phyloP scores from a whole-genome alignment of 1,140 invertebrate genomes.

The Papilio dardanus region DNA sequence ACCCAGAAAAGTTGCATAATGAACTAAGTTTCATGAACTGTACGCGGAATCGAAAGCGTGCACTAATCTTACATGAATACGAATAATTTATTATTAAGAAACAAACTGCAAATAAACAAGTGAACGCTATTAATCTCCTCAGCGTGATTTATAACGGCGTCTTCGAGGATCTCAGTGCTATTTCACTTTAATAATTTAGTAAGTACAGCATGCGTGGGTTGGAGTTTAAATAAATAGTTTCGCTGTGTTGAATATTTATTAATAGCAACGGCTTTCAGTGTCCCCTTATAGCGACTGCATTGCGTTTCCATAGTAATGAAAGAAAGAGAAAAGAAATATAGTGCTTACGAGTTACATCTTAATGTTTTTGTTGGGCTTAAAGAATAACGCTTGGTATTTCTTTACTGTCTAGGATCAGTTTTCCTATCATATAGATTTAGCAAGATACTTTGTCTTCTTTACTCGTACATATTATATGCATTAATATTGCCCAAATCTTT shows the following conservation, averaged over 20 bases:
- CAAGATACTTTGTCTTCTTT: too few relatives aligned
- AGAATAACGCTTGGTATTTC: too few relatives aligned
- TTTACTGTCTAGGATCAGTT: too few relatives aligned
- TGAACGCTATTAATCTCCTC: constrained; percentile 1
- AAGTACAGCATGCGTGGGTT: constrained; percentile 11
- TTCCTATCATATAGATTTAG: too few relatives aligned
- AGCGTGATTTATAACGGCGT: constrained; percentile 20
- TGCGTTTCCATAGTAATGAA: neutral
- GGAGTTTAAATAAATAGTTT: constrained; percentile 11
- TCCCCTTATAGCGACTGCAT: neutral
- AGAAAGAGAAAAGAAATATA: too few relatives aligned
- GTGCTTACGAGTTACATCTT: too few relatives aligned
- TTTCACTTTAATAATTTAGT: constrained; percentile 22
- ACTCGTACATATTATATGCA: too few relatives aligned
- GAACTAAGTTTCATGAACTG: neutral
- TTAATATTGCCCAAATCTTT: neutral
- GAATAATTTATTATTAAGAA: constrained; percentile 16
- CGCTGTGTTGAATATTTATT: constrained; percentile 4
- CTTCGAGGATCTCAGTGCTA: constrained; percentile 23
- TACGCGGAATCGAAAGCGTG: neutral
- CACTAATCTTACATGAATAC: neutral
- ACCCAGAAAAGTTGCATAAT: neutral
- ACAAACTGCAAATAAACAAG: constrained; percentile 12
- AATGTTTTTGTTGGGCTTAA: neutral
- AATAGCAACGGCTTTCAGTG: neutral